Evolutionary conservation across 2,888 invertebrate genomes (phyloP), one percentile per base, ranked within the genome.

Genomic region (Drosophila seclusa): DNA sequence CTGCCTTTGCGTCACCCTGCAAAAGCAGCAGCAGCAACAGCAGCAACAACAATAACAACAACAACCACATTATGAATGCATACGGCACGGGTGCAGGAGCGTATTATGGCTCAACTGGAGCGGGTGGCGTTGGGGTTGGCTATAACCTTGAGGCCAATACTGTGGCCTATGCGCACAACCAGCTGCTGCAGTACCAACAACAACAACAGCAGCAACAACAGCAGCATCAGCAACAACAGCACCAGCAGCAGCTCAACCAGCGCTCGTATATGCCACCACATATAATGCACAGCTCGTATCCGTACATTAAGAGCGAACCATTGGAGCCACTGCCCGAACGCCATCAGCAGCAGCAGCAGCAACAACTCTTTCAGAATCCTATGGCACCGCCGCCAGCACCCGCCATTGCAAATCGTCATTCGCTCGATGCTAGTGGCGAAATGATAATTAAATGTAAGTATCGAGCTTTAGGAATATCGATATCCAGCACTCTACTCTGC

Each of bases 281-380:
- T 29, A 54, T 88, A 61, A 88, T 83, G 83, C 69, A 80, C 40
- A 59, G 73, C 55, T 72, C 73, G 40, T 87, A 89, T 88, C 83
- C 90, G 18, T 89, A 87, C 63, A 92, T 91, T 32, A 91, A 91
- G 69, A 87, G 89, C 72, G 90, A 91, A 52, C 86, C 91, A 55
- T 62, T 90, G 71, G 91, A 92, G 57, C 74, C 73, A 50, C 29
- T 73, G 42, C 78, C 76, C 55, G 74, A 75, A 13, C 76, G 34
- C 67, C 76, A 77, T 6, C 75, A 73, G 7, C 78, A 73, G 29
- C 77, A 62, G 3, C 68, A 67, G 0, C 78, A 76, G 1, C 83
- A 76, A n/a, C 82, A 83, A 13, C 80, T 78, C 42, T 84, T 74
- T 21, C 78, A 73, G 34, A 87, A 76, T 52, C 80, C 83, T 29